These are phyloP conservation scores for human DNA, from an alignment of 2,113 vertebrate genomes.

Conservation along the genomic window GRCh38 chr5:18391501-18392000, in stretches of 20 bases:
- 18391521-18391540: neutral
- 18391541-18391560: neutral
- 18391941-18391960: neutral
- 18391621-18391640: neutral
- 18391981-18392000: neutral
- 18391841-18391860: neutral
- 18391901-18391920: neutral
- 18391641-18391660: neutral
- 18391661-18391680: neutral
- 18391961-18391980: neutral
- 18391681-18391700: neutral
- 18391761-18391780: neutral
- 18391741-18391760: neutral
- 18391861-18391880: neutral
- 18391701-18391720: neutral
- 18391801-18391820: neutral
- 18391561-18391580: neutral
- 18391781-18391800: rapidly evolving
- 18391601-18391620: neutral
- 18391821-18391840: neutral
- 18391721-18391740: neutral
- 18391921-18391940: neutral
- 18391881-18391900: neutral
- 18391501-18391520: neutral
- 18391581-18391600: neutral